These are phyloP conservation scores for Trichosurus vulpecula DNA, from an alignment of 2,797 vertebrate species.

Conservation along the genomic window DNA sequence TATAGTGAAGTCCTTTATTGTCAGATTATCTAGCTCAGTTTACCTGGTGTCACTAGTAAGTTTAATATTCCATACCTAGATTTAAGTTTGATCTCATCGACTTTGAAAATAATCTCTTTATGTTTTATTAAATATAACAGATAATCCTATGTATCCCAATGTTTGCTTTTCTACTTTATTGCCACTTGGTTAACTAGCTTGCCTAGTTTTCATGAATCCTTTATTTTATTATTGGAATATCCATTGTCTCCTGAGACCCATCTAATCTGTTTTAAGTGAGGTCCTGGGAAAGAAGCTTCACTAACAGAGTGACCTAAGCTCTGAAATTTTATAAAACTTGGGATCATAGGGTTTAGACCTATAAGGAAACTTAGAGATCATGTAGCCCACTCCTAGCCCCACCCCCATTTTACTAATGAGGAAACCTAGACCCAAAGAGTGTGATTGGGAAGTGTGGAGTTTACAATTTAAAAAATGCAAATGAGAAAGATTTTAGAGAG, in stretches of 20 bases:
- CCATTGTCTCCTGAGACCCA: neutral
- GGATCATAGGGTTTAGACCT: neutral
- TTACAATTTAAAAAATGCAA: slow-evolving; percentile 33
- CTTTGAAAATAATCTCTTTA: neutral
- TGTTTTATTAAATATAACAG: neutral
- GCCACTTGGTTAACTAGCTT: neutral
- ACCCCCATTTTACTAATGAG: neutral
- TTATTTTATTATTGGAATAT: neutral
- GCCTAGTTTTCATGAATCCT: neutral
- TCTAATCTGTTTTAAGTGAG: neutral
- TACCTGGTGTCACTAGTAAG: neutral
- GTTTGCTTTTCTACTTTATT: neutral
- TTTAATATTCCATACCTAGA: neutral
- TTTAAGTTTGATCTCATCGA: neutral
- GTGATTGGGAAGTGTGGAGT: neutral
- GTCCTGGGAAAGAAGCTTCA: neutral
- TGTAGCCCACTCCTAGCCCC: neutral
- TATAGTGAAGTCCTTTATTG: neutral
- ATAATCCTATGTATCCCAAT: neutral
- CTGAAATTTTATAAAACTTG: neutral
- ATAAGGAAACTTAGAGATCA: neutral
- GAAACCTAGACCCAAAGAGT: neutral
- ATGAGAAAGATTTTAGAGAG: slow-evolving; percentile 69
- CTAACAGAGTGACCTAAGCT: neutral
- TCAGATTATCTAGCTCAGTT: neutral